Conservation (phyloP, 2,113 vertebrate species). For the Brachypodius melanocephalos region DNA sequence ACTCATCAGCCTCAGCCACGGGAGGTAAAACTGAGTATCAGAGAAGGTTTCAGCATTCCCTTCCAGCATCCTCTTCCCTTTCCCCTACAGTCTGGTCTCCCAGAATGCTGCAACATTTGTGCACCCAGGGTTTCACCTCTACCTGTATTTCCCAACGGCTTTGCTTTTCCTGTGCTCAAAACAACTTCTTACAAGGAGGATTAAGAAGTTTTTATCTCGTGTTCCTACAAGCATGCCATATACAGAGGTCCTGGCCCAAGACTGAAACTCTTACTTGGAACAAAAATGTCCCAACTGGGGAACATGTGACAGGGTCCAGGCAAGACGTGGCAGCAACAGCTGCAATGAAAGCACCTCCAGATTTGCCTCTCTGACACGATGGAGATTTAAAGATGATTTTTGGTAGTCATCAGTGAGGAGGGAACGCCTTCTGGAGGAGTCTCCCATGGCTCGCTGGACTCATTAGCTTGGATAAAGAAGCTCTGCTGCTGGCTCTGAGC, state of each 20-base stretch:
- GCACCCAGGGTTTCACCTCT: not conserved
- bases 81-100: not conserved
- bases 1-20: not conserved
- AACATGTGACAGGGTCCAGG: not conserved
- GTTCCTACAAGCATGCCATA: not conserved
- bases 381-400: not conserved
- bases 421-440: not conserved
- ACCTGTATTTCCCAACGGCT: not conserved
- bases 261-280: not conserved
- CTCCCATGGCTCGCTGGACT: not conserved
- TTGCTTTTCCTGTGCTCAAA: not conserved
- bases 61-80: not conserved
- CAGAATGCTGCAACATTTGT: accelerated
- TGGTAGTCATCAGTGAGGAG: not conserved
- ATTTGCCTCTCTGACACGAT: not conserved
- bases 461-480: not conserved
- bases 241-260: not conserved
- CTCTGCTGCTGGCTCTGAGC: not conserved
- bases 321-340: not conserved
- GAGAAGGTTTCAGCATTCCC: not conserved
- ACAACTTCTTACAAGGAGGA: not conserved
- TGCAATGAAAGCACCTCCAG: not conserved
- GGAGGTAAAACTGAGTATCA: not conserved
- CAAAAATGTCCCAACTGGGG: not conserved
- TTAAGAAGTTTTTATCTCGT: not conserved